Evolutionary conservation across 1,140 invertebrate genomes (phyloP).

Genomic region (Diachasmimorpha longicaudata): DNA sequence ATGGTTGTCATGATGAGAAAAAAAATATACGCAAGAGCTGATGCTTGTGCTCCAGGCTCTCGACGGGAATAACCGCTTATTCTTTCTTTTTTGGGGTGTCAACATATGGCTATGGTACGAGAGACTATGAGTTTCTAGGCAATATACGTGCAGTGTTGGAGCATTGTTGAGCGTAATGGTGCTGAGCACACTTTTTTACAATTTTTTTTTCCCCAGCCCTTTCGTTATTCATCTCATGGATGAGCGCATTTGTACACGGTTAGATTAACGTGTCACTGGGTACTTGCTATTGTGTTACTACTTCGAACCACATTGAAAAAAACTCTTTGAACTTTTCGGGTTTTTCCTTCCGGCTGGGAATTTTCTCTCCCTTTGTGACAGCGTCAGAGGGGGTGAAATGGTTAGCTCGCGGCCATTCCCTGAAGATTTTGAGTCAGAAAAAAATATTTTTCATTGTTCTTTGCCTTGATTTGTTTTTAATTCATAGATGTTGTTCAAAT

Average conservation of each 20-base stretch:
- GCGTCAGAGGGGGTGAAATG: neutral
- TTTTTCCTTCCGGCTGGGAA: neutral
- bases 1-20: neutral
- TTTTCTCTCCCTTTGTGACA: neutral
- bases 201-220: neutral
- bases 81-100: neutral
- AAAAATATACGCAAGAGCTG: neutral
- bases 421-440: no score
- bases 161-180: neutral
- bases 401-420: no score
- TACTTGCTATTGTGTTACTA: neutral
- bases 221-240: neutral
- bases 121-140: neutral
- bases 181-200: neutral
- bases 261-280: conserved; percentile 6
- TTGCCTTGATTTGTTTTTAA: no score
- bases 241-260: neutral
- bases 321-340: neutral
- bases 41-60: neutral
- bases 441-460: no score
- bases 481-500: no score
- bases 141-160: neutral
- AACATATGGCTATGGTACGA: neutral
- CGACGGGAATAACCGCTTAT: neutral
- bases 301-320: neutral